Evolutionary conservation across 2,888 invertebrate species (phyloP).

Genomic region (Xylocampa areola): DNA sequence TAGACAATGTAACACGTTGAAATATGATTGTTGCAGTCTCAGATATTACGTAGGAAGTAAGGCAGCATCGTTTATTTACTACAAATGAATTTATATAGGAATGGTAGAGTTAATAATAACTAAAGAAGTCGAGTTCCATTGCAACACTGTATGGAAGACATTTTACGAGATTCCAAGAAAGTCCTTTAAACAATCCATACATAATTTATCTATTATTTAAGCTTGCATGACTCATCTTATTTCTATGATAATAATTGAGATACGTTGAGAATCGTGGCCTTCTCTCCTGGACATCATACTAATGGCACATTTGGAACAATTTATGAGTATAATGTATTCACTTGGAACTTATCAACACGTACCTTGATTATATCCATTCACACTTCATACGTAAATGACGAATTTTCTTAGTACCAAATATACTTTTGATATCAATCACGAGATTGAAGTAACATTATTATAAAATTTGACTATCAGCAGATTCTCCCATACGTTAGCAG

Average conservation of each 20-base stretch:
- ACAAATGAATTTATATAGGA: constrained; percentile 57
- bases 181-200: constrained; percentile 41
- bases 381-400: constrained; percentile 45
- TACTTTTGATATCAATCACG: constrained; percentile 47
- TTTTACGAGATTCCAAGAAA: constrained; percentile 57
- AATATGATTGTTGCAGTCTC: constrained; percentile 55
- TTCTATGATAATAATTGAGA: constrained; percentile 57
- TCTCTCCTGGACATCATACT: constrained; percentile 50
- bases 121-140: constrained; percentile 45
- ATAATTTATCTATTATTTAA: constrained; percentile 42
- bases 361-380: constrained; percentile 53
- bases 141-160: constrained; percentile 58
- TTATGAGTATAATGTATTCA: constrained; percentile 62
- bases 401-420: constrained; percentile 54
- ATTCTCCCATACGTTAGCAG: constrained; percentile 41
- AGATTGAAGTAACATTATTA: constrained; percentile 47
- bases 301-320: constrained; percentile 63
- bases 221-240: constrained; percentile 58
- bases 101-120: constrained; percentile 53
- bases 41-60: constrained; percentile 52
- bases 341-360: constrained; percentile 48
- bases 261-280: constrained; percentile 53
- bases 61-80: constrained; percentile 49
- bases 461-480: constrained; percentile 54
- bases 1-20: constrained; percentile 54